Base-by-base conservation (phyloP, 2,797 vertebrate species). In the Scarus forsteni region DNA sequence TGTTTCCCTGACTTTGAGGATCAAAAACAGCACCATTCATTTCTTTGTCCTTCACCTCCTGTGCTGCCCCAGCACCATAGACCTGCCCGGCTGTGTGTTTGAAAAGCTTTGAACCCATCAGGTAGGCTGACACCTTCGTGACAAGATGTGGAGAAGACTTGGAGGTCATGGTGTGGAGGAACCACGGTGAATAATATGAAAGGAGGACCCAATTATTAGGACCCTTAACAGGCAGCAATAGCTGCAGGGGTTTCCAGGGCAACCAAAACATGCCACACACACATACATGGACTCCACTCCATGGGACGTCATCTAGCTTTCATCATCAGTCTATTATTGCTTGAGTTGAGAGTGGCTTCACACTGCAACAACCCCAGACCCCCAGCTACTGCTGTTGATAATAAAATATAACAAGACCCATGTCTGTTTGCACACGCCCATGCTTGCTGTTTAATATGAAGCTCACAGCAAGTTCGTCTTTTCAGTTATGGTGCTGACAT, bases 151-250 rank as follows among this genome's bases (percentile, higher is more conserved):
- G 66, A 80, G 73, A 81, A 75, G 86, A 83, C 63, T 62, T 66
- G 66, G 86, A 85, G 87, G 82, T 91, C 88, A 88, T 70, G 75
- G 75, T 74, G 85, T 79, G 82, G 81, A 72, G 83, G 70, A 80
- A 88, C 79, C 90, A 80, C 59, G 34, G 87, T 72, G 81, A 88
- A 88, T 90, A 85, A 93, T 92, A 92, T 88, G 86, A 92, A 88
- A 93, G 93, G 87, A 90, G 85, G 85, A 83, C 79, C 93, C 92
- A 94, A 95, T 95, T 95, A 95, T 87, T 77, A 84, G 79, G 84
- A 76, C 87, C 93, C 92, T 92, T 92, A 93, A 89, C 87, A 70
- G 88, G 77, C 89, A 87, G 83, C 79, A 71, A 77, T 78, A 87
- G 75, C 92, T 86, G 74, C 70, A 43, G 92, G 89, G 90, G 92